A percentile compares a stretch with the other conserved stretches of the same genome.
Evolutionary conservation across 1,140 invertebrate species (phyloP).

Genomic region (Drosophila mauritiana): DNA sequence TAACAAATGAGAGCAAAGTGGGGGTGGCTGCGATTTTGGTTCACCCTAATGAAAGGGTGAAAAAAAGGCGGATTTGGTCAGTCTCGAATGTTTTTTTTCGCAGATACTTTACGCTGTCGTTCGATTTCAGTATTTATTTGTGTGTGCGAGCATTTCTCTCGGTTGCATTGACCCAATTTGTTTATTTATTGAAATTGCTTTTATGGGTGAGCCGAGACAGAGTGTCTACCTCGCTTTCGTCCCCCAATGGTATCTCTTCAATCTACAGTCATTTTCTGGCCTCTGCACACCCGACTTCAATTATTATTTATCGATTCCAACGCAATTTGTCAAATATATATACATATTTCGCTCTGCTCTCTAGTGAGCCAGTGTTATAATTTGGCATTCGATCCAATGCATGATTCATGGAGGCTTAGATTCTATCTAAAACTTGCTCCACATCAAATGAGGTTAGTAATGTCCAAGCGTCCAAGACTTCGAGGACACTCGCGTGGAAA

Average conservation of each 20-base stretch:
- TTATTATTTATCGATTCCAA: constrained; percentile 75
- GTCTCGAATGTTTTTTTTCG: constrained; percentile 17
- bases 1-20: constrained; percentile 61
- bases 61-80: constrained; percentile 16
- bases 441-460: constrained; percentile 18
- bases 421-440: constrained; percentile 14
- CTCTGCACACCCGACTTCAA: constrained; percentile 49
- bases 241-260: constrained; percentile 12
- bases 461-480: constrained; percentile 3
- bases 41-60: constrained; percentile 67
- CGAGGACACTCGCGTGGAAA: constrained; percentile 30
- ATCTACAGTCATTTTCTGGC: constrained; percentile 44
- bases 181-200: constrained; percentile 81
- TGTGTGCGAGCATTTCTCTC: constrained; percentile 2
- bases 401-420: constrained; percentile 29
- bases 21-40: constrained; percentile 7
- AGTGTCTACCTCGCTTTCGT: constrained; percentile 28
- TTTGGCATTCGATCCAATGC: constrained; percentile 32
- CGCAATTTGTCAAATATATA: constrained; percentile 67
- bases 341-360: constrained; percentile 24
- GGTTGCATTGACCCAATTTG: constrained; percentile 72
- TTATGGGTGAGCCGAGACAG: constrained; percentile 37
- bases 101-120: constrained; percentile 5
- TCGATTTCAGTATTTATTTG: constrained; percentile 2
- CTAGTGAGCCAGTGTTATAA: constrained; percentile 4